Base-by-base conservation (phyloP, 2,113 vertebrate genomes). In the Trochalopteron elliotii region DNA sequence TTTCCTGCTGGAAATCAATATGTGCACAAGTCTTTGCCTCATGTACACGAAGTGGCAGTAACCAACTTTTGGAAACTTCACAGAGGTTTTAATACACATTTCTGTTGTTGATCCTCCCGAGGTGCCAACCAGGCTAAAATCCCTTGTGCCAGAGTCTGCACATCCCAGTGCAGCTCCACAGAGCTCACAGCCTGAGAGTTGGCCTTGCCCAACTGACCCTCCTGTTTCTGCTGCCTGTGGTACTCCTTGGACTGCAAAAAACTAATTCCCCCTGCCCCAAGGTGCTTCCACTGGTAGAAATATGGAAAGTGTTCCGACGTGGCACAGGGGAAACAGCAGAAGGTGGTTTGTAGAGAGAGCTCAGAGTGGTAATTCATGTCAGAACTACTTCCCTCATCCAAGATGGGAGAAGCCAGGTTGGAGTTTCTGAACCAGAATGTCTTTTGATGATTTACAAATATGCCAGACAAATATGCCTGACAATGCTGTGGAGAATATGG, bases 391-490 rank as follows among this genome's bases (percentile, higher is more conserved):
- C 70, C 77, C 59, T 80, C 52, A 82, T 3, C 12, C 15, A 53
- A 42, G 37, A 3, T 61, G 12, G 39, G 53, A 27, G 35, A 76
- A 91, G 70, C 12, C 42, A 83, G 67, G 40, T 10, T 33, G 39
- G 33, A 60, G 33, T 86, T 33, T 69, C 79, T 74, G 59, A 88
- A 67, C 13, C 50, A 83, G 39, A n/a, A 24, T 21, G 55, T 13
- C 25, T 69, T 70, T 23, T 67, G 42, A 77, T 70, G 50, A 77
- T 88, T 95, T 90, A 90, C 59, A 90, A 88, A 91, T 30, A 63
- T 1, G 39, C 75, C 65, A 93, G 53, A 47, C 59, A 77, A 88
- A 91, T 42, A 42, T 52, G 61, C 56, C 63, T 83, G 67, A 88
- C 55, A 74, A 55, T 40, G 68, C 59, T 74, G 33, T 3, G 3